A percentile compares a stretch with the other conserved stretches of the same genome.
These are phyloP conservation scores for Baryphthengus martii DNA, from an alignment of 2,113 vertebrate species.

Conservation along the genomic window DNA sequence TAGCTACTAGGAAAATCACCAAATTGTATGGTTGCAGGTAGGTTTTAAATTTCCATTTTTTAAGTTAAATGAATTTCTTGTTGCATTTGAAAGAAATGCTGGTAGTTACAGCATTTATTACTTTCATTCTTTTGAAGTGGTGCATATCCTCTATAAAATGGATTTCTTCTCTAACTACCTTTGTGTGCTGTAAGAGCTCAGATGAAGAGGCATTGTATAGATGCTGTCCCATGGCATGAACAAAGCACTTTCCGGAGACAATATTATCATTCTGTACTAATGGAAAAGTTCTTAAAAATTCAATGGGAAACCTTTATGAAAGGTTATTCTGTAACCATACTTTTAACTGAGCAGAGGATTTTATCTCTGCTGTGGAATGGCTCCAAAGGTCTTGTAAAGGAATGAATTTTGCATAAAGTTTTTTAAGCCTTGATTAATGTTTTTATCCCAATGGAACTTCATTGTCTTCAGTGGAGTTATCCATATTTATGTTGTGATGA, in stretches of 20 bases:
- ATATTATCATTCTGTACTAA: neutral
- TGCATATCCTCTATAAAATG: neutral
- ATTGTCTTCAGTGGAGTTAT: neutral
- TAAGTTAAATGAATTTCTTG: neutral
- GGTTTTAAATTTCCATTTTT: neutral
- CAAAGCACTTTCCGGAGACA: neutral
- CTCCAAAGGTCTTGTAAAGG: neutral
- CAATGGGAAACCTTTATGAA: neutral
- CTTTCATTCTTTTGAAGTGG: neutral
- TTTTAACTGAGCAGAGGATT: neutral
- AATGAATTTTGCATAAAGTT: neutral
- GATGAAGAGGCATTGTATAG: neutral
- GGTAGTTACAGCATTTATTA: neutral
- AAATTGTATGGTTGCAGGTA: neutral
- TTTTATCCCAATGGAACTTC: neutral
- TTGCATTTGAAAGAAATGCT: neutral
- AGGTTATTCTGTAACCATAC: neutral
- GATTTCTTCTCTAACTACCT: neutral
- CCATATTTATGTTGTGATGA: neutral
- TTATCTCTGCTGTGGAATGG: neutral
- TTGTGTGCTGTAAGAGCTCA: neutral
- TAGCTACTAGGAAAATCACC: neutral
- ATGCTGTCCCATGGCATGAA: neutral
- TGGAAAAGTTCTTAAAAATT: neutral
- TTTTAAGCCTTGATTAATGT: neutral